Conservation (phyloP, 2,888 invertebrate species). For the Rhyacophila evoluta region DNA sequence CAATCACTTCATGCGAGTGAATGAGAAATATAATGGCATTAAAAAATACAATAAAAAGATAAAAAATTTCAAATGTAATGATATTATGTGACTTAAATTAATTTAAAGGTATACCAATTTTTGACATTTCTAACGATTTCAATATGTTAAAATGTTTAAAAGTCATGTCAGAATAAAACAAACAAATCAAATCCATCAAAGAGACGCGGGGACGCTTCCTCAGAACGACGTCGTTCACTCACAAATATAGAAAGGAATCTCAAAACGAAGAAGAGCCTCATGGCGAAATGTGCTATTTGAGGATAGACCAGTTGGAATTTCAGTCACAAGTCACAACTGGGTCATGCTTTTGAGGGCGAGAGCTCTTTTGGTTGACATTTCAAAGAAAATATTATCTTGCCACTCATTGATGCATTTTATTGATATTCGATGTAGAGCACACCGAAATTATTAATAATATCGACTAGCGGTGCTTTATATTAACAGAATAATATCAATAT, state of each 20-base stretch:
- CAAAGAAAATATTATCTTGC: neutral
- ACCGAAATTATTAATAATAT: too few species aligned
- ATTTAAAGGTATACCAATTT: neutral
- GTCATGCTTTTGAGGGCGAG: constrained; percentile 14
- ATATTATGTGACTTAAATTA: too few species aligned
- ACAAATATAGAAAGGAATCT: neutral
- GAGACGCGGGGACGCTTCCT: neutral
- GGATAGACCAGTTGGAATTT: constrained; percentile 16
- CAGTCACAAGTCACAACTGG: constrained; percentile 5
- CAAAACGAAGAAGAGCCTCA: constrained; percentile 22
- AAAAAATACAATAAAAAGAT: too few species aligned
- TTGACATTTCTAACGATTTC: neutral
- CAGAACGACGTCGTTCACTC: neutral
- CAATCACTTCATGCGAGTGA: too few species aligned
- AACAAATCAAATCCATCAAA: constrained; percentile 6
- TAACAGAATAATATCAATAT: too few species aligned
- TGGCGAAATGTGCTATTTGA: constrained; percentile 22
- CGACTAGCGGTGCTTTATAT: too few species aligned
- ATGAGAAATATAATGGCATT: too few species aligned
- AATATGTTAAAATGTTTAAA: constrained; percentile 18
- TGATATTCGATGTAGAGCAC: neutral
- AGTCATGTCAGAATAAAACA: neutral
- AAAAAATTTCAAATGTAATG: too few species aligned
- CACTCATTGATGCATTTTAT: neutral
- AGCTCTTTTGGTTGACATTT: constrained; percentile 7